A percentile compares a stretch with the other conserved stretches of the same genome.
These are phyloP conservation scores for Laothoe populi DNA, from an alignment of 2,888 invertebrate genomes.

Conservation along the genomic window DNA sequence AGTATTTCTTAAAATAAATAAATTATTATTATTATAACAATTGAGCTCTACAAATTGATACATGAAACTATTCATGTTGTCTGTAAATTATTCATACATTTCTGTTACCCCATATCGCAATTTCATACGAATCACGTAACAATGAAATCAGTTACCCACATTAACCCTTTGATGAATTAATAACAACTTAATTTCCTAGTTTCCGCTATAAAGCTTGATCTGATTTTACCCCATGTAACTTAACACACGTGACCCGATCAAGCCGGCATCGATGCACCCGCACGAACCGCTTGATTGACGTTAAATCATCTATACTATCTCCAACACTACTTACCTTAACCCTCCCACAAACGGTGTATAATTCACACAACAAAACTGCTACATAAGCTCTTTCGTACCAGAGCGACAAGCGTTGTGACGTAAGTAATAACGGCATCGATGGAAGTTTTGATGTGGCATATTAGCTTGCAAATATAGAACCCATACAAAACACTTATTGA, in stretches of 20 bases:
- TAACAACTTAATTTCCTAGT: constrained; percentile 33
- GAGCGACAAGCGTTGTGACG: constrained; percentile 50
- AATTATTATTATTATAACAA: neutral
- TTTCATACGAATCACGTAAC: constrained; percentile 18
- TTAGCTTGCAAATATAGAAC: constrained; percentile 83
- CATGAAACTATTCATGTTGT: neutral
- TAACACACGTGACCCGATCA: constrained; percentile 65
- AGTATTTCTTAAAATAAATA: no score
- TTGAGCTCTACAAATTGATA: constrained; percentile 18
- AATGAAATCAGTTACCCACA: constrained; percentile 28
- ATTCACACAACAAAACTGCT: constrained; percentile 35
- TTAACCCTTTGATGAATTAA: constrained; percentile 36
- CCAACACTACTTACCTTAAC: constrained; percentile 33
- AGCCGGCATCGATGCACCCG: constrained; percentile 51
- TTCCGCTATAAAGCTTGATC: constrained; percentile 54
- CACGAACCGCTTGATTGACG: constrained; percentile 31
- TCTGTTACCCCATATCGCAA: constrained; percentile 16
- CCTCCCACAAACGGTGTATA: constrained; percentile 36
- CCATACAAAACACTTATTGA: constrained; percentile 83
- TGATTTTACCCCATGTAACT: constrained; percentile 63
- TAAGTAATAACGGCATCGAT: constrained; percentile 70
- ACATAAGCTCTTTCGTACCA: constrained; percentile 40
- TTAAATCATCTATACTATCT: constrained; percentile 28
- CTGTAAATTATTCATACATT: constrained; percentile 14
- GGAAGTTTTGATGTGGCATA: constrained; percentile 78